A percentile compares a stretch with the other conserved stretches of the same genome.
phyloP scores from a whole-genome alignment of 2,888 invertebrate species.

The Ennomos quercinarius region DNA sequence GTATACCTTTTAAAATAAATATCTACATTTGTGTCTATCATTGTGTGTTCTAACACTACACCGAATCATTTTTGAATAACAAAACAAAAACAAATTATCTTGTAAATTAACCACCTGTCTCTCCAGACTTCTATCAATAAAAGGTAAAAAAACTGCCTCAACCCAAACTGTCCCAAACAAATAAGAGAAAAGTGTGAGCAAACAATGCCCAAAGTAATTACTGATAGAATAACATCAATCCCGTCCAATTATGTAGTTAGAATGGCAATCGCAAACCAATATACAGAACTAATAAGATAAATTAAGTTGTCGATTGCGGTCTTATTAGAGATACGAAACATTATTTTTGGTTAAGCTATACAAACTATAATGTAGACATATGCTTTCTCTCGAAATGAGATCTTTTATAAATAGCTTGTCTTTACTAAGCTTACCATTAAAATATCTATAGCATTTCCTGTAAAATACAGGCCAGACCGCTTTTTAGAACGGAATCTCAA shows the following conservation, averaged over 20 bases:
- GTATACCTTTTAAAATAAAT: too few species aligned
- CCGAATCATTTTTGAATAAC: too few species aligned
- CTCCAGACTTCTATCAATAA: constrained; percentile 33
- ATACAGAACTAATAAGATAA: constrained; percentile 54
- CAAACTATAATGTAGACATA: too few species aligned
- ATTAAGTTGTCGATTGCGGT: constrained; percentile 42
- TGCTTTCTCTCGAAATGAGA: too few species aligned
- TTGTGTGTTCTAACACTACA: too few species aligned
- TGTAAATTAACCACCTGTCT: constrained; percentile 8
- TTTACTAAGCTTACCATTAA: too few species aligned
- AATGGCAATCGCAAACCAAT: constrained; percentile 49
- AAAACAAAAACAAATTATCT: too few species aligned
- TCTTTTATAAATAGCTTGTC: too few species aligned
- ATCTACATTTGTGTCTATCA: too few species aligned
- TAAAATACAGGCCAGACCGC: too few species aligned
- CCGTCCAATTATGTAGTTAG: constrained; percentile 65
- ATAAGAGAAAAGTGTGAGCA: constrained; percentile 44
- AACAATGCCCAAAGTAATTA: constrained; percentile 59
- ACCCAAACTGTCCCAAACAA: constrained; percentile 49
- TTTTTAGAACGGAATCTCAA: too few species aligned
- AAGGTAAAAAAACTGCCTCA: constrained; percentile 43
- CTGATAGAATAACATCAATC: constrained; percentile 61
- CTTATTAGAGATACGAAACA: neutral
- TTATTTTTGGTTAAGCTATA: neutral
- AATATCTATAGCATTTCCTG: too few species aligned